Evolutionary conservation across 2,888 invertebrate species (phyloP), one percentile per base, ranked within the genome.

Genomic region (Aleiodes alternator): DNA sequence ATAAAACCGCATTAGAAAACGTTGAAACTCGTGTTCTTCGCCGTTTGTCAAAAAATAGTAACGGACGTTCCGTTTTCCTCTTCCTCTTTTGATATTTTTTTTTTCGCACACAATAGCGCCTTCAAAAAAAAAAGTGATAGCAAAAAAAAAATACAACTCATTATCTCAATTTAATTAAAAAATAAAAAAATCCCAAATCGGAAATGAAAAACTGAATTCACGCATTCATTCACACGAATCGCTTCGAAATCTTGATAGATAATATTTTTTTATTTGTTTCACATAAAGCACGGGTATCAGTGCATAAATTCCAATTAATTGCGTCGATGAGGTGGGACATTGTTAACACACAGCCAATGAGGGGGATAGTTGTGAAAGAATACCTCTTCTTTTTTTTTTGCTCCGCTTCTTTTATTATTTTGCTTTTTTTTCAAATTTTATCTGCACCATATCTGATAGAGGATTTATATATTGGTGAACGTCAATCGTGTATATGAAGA

Each of bases 401-500:
- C 31, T 34, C 31, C 34, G 7, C 1, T n/a, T 12, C 23, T 61
- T 61, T 53, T 12, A 14, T n/a, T 4, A 31, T 61, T 61, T 14
- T 34, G 0, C 8, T n/a, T 9, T 61, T n/a, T 5, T 9, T 61
- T 43, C 38, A 38, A 43, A 43, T 64, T 64, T 64, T 29, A 53
- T 59, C 61, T 68, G n/a, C 34, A 75, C 12, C 64, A 75, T 75
- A 75, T 75, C 75, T 75, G 75, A 75, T 75, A 38, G 51, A 51
- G 71, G 71, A 75, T 75, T 75, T 66, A 75, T 64, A 64, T 75
- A 75, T 75, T 75, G 71, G 61, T 64, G 69, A 11, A 64, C 69
- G 70, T 75, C 64, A 69, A 75, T 75, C 61, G 64, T 64, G 64
- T 64, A 64, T 64, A 64, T 68, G 50, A 75, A 23, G 34, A 38